A percentile compares a stretch with the other conserved stretches of the same genome.
phyloP scores from a whole-genome alignment of 2,797 vertebrate species.

The Bradypus variegatus region DNA sequence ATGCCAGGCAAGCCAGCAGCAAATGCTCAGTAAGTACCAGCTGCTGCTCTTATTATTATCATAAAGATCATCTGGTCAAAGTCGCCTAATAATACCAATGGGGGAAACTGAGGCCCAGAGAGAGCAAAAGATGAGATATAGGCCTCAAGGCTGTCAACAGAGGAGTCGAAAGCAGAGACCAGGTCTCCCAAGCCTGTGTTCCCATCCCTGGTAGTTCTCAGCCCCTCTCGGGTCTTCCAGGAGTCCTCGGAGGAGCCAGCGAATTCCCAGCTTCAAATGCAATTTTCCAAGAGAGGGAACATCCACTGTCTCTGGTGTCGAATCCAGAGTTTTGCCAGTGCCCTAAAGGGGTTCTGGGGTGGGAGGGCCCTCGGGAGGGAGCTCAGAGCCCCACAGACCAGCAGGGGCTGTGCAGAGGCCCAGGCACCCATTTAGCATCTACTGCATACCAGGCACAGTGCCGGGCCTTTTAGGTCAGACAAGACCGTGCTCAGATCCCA shows the following conservation, averaged over 20 bases:
- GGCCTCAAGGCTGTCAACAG: not conserved
- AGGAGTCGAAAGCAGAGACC: not conserved
- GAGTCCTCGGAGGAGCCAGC: not conserved
- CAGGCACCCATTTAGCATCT: not conserved
- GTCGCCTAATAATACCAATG: not conserved
- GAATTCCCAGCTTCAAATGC: not conserved
- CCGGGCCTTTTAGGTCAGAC: not conserved
- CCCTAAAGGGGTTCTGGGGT: not conserved
- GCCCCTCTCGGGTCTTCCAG: not conserved
- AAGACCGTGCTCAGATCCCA: not conserved
- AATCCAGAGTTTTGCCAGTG: not conserved
- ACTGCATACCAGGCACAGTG: not conserved
- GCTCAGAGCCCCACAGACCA: not conserved
- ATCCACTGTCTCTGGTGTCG: not conserved
- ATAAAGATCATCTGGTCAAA: not conserved
- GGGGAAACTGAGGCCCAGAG: not conserved
- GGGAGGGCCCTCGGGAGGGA: not conserved
- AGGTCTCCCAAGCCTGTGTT: not conserved
- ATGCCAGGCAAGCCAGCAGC: not conserved
- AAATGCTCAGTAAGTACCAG: not conserved
- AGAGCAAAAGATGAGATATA: not conserved
- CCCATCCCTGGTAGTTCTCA: not conserved
- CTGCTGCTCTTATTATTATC: not conserved
- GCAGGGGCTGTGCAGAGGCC: not conserved
- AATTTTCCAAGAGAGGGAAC: not conserved